Evolutionary conservation across 2,113 vertebrate genomes (phyloP).

Genomic region (Coptodon bakossiorum): DNA sequence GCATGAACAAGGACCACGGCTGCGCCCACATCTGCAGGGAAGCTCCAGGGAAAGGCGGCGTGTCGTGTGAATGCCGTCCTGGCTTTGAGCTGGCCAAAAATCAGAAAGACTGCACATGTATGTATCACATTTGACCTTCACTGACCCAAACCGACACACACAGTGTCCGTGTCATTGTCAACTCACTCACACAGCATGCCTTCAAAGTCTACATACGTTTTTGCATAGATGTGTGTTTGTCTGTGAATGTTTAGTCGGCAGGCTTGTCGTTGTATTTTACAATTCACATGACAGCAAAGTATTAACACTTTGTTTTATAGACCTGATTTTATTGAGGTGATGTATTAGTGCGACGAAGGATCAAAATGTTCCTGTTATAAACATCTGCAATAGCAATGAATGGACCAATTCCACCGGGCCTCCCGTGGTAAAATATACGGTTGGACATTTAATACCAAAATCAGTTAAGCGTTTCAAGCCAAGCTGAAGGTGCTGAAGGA

Average conservation of each 20-base stretch:
- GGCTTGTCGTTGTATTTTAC: conserved; percentile 9
- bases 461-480: conserved; percentile 19
- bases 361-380: conserved; percentile 18
- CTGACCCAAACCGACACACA: not conserved
- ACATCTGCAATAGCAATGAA: conserved; percentile 37
- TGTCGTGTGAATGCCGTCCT: conserved; percentile 95
- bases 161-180: not conserved
- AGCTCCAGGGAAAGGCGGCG: conserved; percentile 90
- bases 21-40: conserved; percentile 98
- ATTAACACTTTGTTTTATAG: conserved; percentile 18
- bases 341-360: not conserved
- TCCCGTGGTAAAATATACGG: conserved; percentile 11
- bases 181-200: not conserved
- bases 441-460: conserved; percentile 34
- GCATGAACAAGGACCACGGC: conserved; percentile 98
- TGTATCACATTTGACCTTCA: conserved; percentile 62
- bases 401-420: conserved; percentile 23
- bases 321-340: conserved; percentile 15
- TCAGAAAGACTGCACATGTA: conserved; percentile 97
- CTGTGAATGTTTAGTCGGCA: not conserved
- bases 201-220: not conserved
- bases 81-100: conserved; percentile 96
- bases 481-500: conserved; percentile 38
- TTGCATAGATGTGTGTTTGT: not conserved
- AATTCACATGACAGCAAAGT: not conserved